Base-by-base conservation (phyloP, 2,888 invertebrate species). In the Spodoptera littoralis region DNA sequence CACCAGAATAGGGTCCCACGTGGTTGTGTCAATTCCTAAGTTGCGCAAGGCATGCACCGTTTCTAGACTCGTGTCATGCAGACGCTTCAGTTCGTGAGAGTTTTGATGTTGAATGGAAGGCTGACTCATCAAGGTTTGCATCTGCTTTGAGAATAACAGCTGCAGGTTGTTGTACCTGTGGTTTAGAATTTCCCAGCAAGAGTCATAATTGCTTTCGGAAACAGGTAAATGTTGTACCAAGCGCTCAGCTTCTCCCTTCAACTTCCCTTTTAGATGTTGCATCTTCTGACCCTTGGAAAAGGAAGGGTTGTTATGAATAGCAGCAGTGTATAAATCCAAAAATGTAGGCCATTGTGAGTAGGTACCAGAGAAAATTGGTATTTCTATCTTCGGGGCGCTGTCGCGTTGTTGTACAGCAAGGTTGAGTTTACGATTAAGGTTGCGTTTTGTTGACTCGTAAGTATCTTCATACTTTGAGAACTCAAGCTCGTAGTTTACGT, bases 91-190 rank as follows among this genome's bases (percentile, higher is more conserved):
- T 3, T 46, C 46, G 18, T 46, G 11, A 5, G 22, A 13, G 18
- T 46, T 46, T 46, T 46, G 46, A 22, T 46, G 46, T 46, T 22
- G 46, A 13, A 2, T 18, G 1, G 46, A 11, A 8, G 46, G 46
- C 22, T 46, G 46, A 22, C 18, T 18, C 46, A 46, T 46, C 9
- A 46, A 18, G 6, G 46, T 46, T 8, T 46, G 46, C 46, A 46
- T 46, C 8, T 11, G 46, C 22, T 22, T 46, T 18, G 46, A 11
- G 4, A 46, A 46, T 2, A 48, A n/a, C 3, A 48, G 30, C 12
- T 48, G 48, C 27, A 24, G n/a, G 12, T 48, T 48, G 48, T 48
- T 48, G 48, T 48, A 48, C 48, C 48, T 24, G 48, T 48, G 48
- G 30, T 48, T 48, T 0, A 48, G 48, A 27, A 48, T 24, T 48